Base-by-base conservation (phyloP, 1,140 invertebrate species). In the Pseudobourletiella spinata region DNA sequence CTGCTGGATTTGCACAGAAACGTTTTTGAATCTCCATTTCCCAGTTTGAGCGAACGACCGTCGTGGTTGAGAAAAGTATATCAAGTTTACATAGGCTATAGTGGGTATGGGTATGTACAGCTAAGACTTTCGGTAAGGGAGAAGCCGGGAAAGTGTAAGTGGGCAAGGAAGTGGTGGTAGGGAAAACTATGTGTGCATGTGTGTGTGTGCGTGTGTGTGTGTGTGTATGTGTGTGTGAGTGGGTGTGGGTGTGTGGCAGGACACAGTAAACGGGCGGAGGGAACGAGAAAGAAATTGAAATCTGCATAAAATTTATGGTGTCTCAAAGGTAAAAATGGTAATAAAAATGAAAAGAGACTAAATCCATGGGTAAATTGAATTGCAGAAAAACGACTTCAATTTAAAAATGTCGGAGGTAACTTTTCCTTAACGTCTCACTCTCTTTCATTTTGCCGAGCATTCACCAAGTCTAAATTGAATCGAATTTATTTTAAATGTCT, bases 311-410 rank as follows among this genome's bases (percentile, higher is more conserved):
- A 70, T 70, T 70, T 70, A 70, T 70, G 65, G 68, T 50, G 60
- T 67, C 68, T 67, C 68, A 65, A 65, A 70, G 65, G 68, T 70
- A 70, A 67, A 70, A 70, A 70, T 64, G 61, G 68, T 64, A 70
- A 70, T 70, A 70, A 70, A 68, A 70, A 70, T 70, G 68, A 70
- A 65, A 62, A 64, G 63, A 69, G 65, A 66, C 59, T 70, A 70
- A 70, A 70, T 70, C 68, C 63, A 52, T 46, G 57, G 48, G 55
- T 70, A 70, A 70, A 70, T 70, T 70, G 63, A 67, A 70, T 70
- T 67, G 65, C 51, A 67, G 63, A 70, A 63, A 65, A 67, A 70
- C 65, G 68, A 67, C 63, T 65, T 69, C 67, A 69, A 69, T 69
- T 69, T 69, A 69, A 69, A 69, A 69, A 62, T 65, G 67, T 65